Conservation (phyloP, 2,797 vertebrate genomes). For the Pseudochaenichthys georgianus region DNA sequence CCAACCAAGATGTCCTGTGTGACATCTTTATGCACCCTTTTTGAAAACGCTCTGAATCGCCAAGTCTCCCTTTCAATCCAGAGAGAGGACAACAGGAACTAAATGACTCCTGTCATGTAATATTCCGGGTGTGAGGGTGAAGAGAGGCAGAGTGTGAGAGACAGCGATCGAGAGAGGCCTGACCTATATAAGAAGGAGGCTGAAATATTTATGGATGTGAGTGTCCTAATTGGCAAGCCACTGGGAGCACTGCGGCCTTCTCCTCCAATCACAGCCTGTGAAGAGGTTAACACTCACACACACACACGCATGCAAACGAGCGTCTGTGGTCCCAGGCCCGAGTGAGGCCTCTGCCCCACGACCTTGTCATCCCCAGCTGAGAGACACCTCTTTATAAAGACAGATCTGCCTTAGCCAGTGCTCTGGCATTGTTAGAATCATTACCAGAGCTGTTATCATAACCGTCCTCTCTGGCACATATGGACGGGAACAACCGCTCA, state of each 20-base stretch:
- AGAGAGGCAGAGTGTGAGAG: conserved; percentile 60
- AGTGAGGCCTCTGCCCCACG: background rate
- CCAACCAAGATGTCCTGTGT: background rate
- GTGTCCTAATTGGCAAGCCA: conserved; percentile 89
- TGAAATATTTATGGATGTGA: conserved; percentile 90
- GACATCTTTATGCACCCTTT: conserved; percentile 41
- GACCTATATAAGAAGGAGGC: conserved; percentile 88
- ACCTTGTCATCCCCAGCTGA: conserved; percentile 33
- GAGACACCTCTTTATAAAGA: conserved; percentile 30
- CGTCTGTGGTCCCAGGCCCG: conserved; percentile 24
- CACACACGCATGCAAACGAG: conserved; percentile 20
- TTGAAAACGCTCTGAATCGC: conserved; percentile 13
- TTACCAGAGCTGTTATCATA: conserved; percentile 64
- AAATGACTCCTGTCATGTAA: conserved; percentile 49
- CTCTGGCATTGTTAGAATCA: conserved; percentile 58
- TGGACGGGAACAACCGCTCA: conserved; percentile 65
- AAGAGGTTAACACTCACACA: conserved; percentile 66
- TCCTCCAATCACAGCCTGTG: conserved; percentile 76
- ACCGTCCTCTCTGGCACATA: conserved; percentile 57
- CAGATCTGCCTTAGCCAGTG: conserved; percentile 27
- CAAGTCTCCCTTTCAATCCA: conserved; percentile 7
- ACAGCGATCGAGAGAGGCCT: conserved; percentile 76
- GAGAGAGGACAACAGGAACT: conserved; percentile 26
- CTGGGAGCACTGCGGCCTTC: conserved; percentile 82
- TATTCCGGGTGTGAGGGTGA: conserved; percentile 53